Evolutionary conservation across 2,797 vertebrate genomes (phyloP).

Genomic region (Merluccius polli): DNA sequence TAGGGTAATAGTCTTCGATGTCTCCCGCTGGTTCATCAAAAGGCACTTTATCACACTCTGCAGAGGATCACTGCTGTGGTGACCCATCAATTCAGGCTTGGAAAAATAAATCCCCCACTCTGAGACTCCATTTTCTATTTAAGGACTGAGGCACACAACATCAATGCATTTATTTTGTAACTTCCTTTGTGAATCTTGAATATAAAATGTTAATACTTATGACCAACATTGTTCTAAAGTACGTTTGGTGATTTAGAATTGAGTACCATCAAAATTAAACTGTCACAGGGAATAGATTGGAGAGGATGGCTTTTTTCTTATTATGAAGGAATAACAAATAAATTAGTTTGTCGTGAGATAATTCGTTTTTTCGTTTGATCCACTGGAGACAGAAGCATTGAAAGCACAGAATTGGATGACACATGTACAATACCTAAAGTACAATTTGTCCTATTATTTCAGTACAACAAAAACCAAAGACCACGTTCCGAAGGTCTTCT

Average conservation of each 20-base stretch:
- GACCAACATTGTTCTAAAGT: too few species aligned
- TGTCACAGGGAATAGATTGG: neutral
- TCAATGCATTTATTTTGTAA: neutral
- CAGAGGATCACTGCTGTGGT: slow-evolving; percentile 50
- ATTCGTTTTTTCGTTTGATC: too few species aligned
- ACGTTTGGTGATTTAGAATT: neutral
- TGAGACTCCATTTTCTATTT: neutral
- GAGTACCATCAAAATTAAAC: neutral
- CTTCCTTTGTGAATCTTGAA: neutral
- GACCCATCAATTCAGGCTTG: slow-evolving; percentile 46
- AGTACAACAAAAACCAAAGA: too few species aligned
- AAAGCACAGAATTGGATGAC: too few species aligned
- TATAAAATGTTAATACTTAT: neutral
- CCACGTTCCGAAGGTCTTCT: too few species aligned
- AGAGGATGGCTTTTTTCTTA: neutral
- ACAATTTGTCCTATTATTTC: too few species aligned
- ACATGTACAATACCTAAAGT: too few species aligned
- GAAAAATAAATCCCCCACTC: slow-evolving; percentile 48
- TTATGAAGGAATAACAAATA: too few species aligned
- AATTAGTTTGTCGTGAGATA: too few species aligned
- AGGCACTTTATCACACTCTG: slow-evolving; percentile 59
- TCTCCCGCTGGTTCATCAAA: slow-evolving; percentile 62
- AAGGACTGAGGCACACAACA: neutral
- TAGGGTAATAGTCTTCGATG: slow-evolving; percentile 54
- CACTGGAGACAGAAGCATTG: too few species aligned